Conservation (phyloP, 2,113 vertebrate species). For the Cyanocitta stelleri region DNA sequence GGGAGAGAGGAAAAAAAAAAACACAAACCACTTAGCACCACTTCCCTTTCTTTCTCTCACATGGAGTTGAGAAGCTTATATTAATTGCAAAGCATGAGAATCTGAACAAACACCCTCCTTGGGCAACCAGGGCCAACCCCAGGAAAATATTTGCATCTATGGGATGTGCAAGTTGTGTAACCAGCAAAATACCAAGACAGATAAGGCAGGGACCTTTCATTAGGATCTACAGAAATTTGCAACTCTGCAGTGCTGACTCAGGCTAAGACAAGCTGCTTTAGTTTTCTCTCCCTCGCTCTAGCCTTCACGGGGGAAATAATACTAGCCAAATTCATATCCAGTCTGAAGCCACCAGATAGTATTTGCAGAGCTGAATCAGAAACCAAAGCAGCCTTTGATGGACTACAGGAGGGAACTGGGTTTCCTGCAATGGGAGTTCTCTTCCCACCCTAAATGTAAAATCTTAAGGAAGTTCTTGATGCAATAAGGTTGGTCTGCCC, state of each 20-base stretch:
- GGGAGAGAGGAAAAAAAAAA: background rate
- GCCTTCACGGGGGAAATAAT: background rate
- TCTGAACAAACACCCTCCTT: constrained; percentile 7
- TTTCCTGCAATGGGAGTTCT: background rate
- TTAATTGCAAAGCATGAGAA: constrained; percentile 50
- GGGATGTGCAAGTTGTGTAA: background rate
- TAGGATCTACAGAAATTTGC: background rate
- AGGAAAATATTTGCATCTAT: constrained; percentile 9
- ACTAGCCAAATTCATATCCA: background rate
- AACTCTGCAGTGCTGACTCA: background rate
- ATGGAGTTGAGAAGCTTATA: background rate
- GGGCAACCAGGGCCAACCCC: background rate
- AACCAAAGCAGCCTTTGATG: background rate
- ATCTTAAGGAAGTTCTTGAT: background rate
- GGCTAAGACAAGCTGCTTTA: background rate
- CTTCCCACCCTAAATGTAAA: background rate
- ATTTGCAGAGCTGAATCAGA: background rate
- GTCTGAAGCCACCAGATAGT: background rate
- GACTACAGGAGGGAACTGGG: background rate
- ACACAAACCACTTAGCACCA: background rate
- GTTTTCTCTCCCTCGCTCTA: background rate
- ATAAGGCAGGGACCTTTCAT: background rate
- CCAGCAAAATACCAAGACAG: background rate
- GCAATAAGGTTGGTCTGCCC: background rate
- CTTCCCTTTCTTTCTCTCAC: constrained; percentile 18